A percentile compares a stretch with the other conserved stretches of the same genome.
phyloP scores from a whole-genome alignment of 2,113 vertebrate species.

The Eulemur rufifrons region DNA sequence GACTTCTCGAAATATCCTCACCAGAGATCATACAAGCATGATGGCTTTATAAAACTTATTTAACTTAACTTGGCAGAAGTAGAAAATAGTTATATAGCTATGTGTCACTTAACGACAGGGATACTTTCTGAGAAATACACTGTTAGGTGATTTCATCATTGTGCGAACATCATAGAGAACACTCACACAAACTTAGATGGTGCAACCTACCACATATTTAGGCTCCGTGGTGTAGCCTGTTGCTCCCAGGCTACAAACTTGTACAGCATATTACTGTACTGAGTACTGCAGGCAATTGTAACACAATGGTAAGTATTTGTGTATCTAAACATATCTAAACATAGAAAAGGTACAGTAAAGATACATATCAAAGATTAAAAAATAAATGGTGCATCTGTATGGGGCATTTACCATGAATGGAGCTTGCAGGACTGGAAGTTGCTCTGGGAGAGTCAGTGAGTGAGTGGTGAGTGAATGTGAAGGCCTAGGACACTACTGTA shows the following conservation, averaged over 20 bases:
- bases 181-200: background rate
- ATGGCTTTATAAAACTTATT: background rate
- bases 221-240: background rate
- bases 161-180: background rate
- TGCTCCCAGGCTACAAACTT: background rate
- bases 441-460: no score
- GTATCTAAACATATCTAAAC: background rate
- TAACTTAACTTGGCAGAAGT: background rate
- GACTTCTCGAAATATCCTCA: background rate
- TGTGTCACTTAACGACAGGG: background rate
- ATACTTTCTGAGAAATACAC: background rate
- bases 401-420: background rate
- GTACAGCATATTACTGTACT: background rate
- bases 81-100: background rate
- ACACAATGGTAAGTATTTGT: background rate
- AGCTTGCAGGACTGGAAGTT: background rate
- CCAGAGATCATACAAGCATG: background rate
- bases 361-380: background rate
- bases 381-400: background rate
- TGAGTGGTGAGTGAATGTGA: no score
- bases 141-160: background rate
- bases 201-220: background rate
- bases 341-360: background rate
- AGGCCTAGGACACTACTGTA: no score
- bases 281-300: background rate